Evolutionary conservation across 2,113 vertebrate species (phyloP).

Genomic region (Taurulus bubalis): DNA sequence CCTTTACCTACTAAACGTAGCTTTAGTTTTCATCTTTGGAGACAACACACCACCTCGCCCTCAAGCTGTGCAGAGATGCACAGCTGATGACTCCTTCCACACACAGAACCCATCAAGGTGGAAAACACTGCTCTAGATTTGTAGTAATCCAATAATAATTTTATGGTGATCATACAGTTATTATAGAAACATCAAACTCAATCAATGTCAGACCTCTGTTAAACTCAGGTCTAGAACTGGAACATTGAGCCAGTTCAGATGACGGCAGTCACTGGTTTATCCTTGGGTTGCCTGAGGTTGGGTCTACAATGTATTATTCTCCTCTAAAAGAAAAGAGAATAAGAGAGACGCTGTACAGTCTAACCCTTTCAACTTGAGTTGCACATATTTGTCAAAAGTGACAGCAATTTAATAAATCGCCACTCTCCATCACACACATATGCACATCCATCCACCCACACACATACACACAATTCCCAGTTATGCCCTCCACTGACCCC

Average conservation of each 20-base stretch:
- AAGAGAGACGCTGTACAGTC: constrained; percentile 52
- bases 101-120: not conserved
- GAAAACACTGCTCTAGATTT: constrained; percentile 7
- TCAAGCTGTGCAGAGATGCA: constrained; percentile 1
- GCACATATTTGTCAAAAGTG: constrained; percentile 87
- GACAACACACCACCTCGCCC: constrained; percentile 1
- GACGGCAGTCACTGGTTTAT: constrained; percentile 7
- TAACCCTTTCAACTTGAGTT: constrained; percentile 79
- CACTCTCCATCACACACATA: constrained; percentile 76
- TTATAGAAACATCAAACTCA: constrained; percentile 6
- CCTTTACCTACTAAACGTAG: not conserved
- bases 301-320: constrained; percentile 40
- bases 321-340: constrained; percentile 50
- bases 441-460: constrained; percentile 77
- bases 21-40: not conserved
- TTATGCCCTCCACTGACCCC: constrained; percentile 78
- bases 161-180: not conserved
- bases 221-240: not conserved
- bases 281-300: constrained; percentile 17
- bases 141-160: not conserved
- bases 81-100: not conserved
- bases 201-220: not conserved
- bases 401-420: constrained; percentile 87
- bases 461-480: constrained; percentile 72
- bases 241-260: constrained; percentile 4